Conservation (phyloP, 2,888 invertebrate genomes). For the Apamea epomidion region DNA sequence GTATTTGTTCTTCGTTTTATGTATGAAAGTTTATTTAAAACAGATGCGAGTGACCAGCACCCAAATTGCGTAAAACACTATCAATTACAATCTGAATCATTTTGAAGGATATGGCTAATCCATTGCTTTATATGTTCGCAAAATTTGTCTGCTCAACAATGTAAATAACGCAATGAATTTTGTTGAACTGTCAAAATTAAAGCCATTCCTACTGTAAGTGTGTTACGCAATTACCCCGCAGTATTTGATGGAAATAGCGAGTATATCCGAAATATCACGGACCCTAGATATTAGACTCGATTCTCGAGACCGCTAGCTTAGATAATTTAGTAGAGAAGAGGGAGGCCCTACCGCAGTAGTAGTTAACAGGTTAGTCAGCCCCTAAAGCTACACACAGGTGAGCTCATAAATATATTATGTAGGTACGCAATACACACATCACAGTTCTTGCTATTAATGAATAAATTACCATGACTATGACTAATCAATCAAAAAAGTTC, state of each 20-base stretch:
- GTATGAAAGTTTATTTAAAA: not conserved
- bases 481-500: not conserved
- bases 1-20: slow-evolving; percentile 9
- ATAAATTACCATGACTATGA: not conserved
- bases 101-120: not conserved
- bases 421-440: not conserved
- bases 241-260: not conserved
- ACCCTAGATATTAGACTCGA: not conserved
- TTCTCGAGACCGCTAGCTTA: slow-evolving; percentile 19
- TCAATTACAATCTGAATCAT: not conserved
- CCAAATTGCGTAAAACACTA: not conserved
- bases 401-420: not conserved
- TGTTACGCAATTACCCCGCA: not conserved
- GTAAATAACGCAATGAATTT: not conserved
- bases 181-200: not conserved
- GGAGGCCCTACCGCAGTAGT: not conserved
- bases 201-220: not conserved
- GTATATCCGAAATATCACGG: not conserved
- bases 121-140: not conserved
- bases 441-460: not conserved
- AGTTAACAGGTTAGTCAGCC: not conserved
- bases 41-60: not conserved
- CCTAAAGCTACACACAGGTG: not conserved
- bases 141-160: not conserved
- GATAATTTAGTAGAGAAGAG: slow-evolving; percentile 23